These are phyloP conservation scores for Columba livia DNA, from an alignment of 2,113 vertebrate genomes.

Conservation along the genomic window DNA sequence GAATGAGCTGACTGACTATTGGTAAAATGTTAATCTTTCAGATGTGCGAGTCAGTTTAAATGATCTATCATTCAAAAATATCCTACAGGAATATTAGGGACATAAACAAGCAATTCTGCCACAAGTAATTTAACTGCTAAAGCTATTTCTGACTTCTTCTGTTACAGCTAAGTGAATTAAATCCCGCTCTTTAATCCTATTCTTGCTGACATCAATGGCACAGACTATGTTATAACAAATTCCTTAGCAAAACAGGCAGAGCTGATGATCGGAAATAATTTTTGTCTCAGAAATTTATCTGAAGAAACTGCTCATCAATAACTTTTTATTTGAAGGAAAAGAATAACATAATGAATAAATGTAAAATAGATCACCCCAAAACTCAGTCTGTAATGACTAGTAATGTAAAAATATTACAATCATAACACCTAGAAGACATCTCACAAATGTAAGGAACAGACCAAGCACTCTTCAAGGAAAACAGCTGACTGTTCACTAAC, in stretches of 20 bases:
- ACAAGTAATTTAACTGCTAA: background rate
- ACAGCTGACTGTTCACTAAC: background rate
- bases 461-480: background rate
- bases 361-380: background rate
- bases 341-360: background rate
- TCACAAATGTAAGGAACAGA: constrained; percentile 3
- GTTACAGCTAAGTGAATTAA: background rate
- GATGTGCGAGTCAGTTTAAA: background rate
- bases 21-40: constrained; percentile 16
- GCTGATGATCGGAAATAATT: background rate
- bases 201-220: background rate
- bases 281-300: background rate
- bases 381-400: background rate
- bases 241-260: background rate
- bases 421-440: background rate
- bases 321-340: background rate
- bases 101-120: constrained; percentile 17
- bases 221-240: background rate
- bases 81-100: background rate
- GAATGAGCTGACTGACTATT: background rate
- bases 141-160: background rate
- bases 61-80: constrained; percentile 9
- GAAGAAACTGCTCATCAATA: background rate
- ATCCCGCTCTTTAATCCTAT: background rate
- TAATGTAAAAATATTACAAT: background rate